Evolutionary conservation across 2,797 vertebrate species (phyloP).

Genomic region (Acanthis flammea): DNA sequence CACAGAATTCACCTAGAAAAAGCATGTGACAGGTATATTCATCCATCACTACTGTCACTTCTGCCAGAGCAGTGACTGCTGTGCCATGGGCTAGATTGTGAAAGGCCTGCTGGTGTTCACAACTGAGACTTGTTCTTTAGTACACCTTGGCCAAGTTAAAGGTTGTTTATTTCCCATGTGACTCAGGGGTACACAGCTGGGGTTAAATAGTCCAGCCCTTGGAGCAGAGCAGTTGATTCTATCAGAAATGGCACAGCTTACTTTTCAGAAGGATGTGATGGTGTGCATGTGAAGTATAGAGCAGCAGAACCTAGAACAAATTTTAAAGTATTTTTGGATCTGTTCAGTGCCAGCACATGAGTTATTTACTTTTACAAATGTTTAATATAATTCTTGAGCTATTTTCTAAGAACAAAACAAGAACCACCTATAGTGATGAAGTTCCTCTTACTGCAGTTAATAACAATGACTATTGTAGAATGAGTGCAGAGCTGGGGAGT

Average conservation of each 20-base stretch:
- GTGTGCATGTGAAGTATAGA: background rate
- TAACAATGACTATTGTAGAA: background rate
- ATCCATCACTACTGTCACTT: background rate
- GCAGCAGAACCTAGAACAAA: background rate
- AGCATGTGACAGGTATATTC: background rate
- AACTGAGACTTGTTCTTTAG: background rate
- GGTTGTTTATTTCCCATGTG: background rate
- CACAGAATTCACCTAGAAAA: background rate
- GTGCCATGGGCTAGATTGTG: background rate
- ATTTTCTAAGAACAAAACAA: background rate
- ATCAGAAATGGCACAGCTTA: background rate
- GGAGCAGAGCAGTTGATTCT: background rate
- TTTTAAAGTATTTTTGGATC: background rate
- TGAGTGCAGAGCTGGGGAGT: accelerated
- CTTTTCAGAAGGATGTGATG: background rate
- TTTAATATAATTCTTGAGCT: background rate
- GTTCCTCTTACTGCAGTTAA: background rate
- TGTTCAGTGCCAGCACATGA: background rate
- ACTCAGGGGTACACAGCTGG: background rate
- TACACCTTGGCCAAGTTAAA: background rate
- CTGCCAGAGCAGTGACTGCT: background rate
- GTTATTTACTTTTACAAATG: background rate
- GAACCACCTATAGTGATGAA: background rate
- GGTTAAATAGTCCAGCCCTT: background rate
- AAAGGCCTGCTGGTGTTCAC: background rate